phyloP scores from a whole-genome alignment of 2,888 invertebrate genomes.

The Agrilus biguttatus region DNA sequence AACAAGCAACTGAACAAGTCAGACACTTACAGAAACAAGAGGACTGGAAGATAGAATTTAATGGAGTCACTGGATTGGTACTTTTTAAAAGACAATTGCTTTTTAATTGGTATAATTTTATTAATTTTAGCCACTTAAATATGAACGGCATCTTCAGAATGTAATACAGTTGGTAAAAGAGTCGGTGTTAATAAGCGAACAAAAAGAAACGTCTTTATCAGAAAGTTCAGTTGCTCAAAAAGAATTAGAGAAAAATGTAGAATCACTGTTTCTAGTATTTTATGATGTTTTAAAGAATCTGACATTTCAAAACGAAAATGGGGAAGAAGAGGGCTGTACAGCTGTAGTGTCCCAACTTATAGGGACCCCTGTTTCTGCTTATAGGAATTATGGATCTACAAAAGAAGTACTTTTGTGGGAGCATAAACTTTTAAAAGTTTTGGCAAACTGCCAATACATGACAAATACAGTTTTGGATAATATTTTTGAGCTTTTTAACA shows the following conservation, averaged over 20 bases:
- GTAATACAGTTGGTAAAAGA: constrained; percentile 55
- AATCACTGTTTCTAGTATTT: constrained; percentile 47
- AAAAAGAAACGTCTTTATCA: constrained; percentile 44
- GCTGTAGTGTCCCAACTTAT: constrained; percentile 48
- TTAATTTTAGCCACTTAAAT: constrained; percentile 46
- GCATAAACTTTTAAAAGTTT: constrained; percentile 66
- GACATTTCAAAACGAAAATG: constrained; percentile 53
- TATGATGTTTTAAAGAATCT: constrained; percentile 57
- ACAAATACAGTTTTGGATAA: constrained; percentile 57
- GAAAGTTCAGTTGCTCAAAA: constrained; percentile 37
- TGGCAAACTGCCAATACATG: constrained; percentile 82
- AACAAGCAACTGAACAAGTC: constrained; percentile 68
- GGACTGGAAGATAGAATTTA: constrained; percentile 77
- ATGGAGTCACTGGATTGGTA: constrained; percentile 72
- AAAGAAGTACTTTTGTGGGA: constrained; percentile 50
- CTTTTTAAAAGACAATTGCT: constrained; percentile 15
- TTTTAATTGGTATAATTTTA: constrained; percentile 2
- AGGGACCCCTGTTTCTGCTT: constrained; percentile 39
- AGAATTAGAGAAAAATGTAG: constrained; percentile 36
- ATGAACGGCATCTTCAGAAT: constrained; percentile 59
- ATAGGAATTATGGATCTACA: constrained; percentile 13
- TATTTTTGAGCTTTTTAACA: constrained; percentile 51
- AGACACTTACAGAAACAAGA: constrained; percentile 57
- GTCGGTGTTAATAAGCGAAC: constrained; percentile 55
- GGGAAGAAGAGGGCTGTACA: constrained; percentile 36